These are phyloP conservation scores for Cheilosia vernalis DNA, from an alignment of 2,888 invertebrate genomes.

Conservation along the genomic window DNA sequence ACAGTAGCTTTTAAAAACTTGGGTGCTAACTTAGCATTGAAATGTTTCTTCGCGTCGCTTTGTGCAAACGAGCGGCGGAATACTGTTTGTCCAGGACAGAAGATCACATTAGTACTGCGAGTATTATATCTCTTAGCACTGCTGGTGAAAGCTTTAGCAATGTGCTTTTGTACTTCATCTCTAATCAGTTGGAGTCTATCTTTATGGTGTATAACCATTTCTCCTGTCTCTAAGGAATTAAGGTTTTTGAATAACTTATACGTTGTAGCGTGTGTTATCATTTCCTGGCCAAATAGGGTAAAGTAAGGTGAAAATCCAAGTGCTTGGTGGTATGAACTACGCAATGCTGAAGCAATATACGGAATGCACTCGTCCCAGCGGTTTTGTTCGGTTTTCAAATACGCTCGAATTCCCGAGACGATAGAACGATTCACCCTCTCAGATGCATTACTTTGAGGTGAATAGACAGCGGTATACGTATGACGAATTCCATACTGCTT, in stretches of 20 bases:
- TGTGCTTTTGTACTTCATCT: neutral
- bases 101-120: neutral
- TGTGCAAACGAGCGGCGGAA: neutral
- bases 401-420: no score
- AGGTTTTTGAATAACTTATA: neutral
- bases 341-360: neutral
- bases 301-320: neutral
- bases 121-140: neutral
- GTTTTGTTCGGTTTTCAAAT: no score
- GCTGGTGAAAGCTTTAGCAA: neutral
- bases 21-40: neutral
- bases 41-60: neutral
- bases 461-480: no score
- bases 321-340: neutral
- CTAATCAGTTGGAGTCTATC: neutral
- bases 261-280: neutral
- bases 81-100: neutral
- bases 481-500: no score
- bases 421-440: no score
- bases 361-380: no score
- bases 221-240: neutral
- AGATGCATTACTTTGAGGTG: no score
- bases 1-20: neutral
- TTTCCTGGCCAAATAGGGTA: neutral
- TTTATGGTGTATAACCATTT: neutral